These are phyloP conservation scores for Phytoseiulus persimilis DNA, from an alignment of 2,888 invertebrate genomes.

Conservation along the genomic window DNA sequence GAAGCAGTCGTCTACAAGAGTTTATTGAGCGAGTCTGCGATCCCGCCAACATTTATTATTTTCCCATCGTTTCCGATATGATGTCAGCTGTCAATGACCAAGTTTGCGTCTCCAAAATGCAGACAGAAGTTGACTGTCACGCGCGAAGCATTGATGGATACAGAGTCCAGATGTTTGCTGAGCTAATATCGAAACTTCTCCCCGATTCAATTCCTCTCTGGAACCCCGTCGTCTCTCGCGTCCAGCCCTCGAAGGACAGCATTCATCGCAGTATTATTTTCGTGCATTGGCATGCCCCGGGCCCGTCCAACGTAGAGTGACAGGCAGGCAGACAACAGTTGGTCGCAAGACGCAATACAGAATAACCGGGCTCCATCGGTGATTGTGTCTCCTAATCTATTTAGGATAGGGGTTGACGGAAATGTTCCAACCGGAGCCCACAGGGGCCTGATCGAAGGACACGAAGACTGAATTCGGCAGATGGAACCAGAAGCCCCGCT, in stretches of 20 bases:
- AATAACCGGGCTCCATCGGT: neutral
- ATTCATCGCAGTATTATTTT: too few species aligned
- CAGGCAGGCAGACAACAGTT: neutral
- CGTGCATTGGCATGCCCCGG: too few species aligned
- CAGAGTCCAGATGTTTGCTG: neutral
- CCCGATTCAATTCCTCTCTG: too few species aligned
- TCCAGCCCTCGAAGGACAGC: too few species aligned
- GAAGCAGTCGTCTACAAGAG: neutral
- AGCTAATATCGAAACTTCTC: neutral
- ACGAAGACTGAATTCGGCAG: neutral
- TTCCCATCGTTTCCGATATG: neutral
- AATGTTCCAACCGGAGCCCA: neutral
- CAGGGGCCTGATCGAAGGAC: neutral
- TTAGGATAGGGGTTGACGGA: neutral
- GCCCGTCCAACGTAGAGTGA: too few species aligned
- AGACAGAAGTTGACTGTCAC: neutral
- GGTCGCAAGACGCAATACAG: neutral
- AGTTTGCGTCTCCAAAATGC: neutral
- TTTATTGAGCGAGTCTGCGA: neutral
- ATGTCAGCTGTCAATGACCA: neutral
- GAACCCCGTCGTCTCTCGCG: too few species aligned
- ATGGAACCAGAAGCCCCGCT: neutral
- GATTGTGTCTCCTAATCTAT: slow-evolving; percentile 5
- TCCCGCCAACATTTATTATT: neutral
- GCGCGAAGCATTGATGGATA: neutral